Evolutionary conservation across 2,888 invertebrate genomes (phyloP), one percentile per base, ranked within the genome.

Genomic region (Drosophila bunnanda): DNA sequence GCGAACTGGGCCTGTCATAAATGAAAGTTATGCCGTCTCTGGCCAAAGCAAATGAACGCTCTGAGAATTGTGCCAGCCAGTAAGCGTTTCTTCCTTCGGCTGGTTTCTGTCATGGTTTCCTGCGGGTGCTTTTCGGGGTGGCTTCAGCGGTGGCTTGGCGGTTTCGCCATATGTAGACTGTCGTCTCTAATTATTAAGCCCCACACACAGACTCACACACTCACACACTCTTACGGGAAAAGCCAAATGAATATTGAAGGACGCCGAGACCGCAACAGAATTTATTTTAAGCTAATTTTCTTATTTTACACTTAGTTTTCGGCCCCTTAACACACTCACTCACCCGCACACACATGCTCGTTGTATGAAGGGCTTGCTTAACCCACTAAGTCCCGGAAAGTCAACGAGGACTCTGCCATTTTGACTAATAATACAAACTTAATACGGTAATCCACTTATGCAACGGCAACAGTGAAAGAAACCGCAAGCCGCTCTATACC

Each of bases 391-490:
- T 80, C 73, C 74, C 67, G 72, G 67, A 73, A 88, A 82, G 79
- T 86, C 84, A 79, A 77, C 73, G 82, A 73, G 66, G 82, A 74
- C 80, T 82, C 75, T 79, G 75, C 79, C 82, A 89, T 79, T 89
- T 84, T 81, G 80, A 89, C 88, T 81, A 89, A 89, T 87, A 88
- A 84, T 87, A 89, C 84, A 85, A 85, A 88, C 84, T 87, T 87
- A 85, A 85, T 87, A 85, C 89, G 82, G 77, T 85, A 87, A 85
- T 85, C 89, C 89, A 85, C 85, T 89, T 87, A 85, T 78, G 82
- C 74, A 69, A 59, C 73, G 62, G 70, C 70, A 43, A 55, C 56
- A 53, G 43, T 36, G 72, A 44, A 46, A 53, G 54, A 59, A 73
- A 69, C 58, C 77, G 50, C 79, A 79, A 68, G 66, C 52, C 56